Conservation (phyloP, 1,140 invertebrate genomes). For the Oncopeltus fasciatus region DNA sequence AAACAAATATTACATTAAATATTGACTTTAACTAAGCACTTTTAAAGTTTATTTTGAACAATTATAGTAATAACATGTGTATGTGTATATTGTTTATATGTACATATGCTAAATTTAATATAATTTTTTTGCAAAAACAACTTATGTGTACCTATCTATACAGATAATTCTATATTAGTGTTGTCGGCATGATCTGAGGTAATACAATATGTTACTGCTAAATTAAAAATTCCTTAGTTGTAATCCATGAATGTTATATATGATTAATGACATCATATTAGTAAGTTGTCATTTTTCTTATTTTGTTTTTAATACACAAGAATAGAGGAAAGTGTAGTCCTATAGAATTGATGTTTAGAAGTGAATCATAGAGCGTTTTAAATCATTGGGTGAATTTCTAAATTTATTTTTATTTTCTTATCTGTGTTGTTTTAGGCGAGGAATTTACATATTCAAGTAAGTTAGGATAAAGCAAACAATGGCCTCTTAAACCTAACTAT, state of each 20-base stretch:
- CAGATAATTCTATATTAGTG: background rate
- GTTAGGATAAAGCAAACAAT: constrained; percentile 24
- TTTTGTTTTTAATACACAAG: background rate
- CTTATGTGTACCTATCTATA: too few species aligned
- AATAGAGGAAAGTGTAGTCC: background rate
- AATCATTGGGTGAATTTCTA: background rate
- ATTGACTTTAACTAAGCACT: too few species aligned
- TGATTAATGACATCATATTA: too few species aligned
- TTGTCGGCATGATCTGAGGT: background rate
- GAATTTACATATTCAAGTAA: constrained; percentile 29
- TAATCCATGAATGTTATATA: background rate
- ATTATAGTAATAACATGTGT: too few species aligned
- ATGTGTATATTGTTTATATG: too few species aligned
- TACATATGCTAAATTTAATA: too few species aligned
- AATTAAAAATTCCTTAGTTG: background rate
- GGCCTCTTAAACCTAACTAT: constrained; percentile 1
- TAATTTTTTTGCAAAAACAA: too few species aligned
- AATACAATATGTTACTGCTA: background rate
- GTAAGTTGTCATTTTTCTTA: too few species aligned
- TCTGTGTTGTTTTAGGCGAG: constrained; percentile 26
- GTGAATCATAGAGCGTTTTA: background rate
- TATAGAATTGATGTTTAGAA: constrained; percentile 1
- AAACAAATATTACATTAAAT: too few species aligned
- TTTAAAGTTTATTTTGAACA: too few species aligned
- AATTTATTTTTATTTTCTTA: constrained; percentile 21